These are phyloP conservation scores for Paramisgurnus dabryanus DNA, from an alignment of 2,113 vertebrate species.

Conservation along the genomic window DNA sequence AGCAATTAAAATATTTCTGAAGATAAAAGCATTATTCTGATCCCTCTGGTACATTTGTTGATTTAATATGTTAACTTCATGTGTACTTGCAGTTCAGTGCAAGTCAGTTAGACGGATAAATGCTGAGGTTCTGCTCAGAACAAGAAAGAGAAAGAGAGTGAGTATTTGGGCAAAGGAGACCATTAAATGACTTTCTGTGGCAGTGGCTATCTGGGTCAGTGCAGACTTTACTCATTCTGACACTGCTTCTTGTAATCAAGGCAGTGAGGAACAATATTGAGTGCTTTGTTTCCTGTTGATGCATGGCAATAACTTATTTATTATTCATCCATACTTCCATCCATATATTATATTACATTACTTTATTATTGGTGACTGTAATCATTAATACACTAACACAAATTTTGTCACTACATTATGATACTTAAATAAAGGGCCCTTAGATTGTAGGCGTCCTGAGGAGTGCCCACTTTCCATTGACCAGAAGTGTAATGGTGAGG, in stretches of 20 bases:
- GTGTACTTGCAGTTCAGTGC: background rate
- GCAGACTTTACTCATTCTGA: conserved; percentile 22
- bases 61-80: conserved; percentile 1
- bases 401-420: background rate
- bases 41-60: background rate
- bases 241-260: conserved; percentile 31
- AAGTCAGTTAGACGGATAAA: background rate
- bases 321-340: background rate
- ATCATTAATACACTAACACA: background rate
- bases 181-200: conserved; percentile 11
- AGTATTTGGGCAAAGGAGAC: conserved; percentile 18
- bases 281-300: background rate
- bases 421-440: background rate
- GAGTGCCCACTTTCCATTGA: too few relatives aligned
- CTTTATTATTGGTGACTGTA: background rate
- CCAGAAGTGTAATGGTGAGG: too few relatives aligned
- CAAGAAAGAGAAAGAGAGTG: conserved; percentile 5
- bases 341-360: too few relatives aligned
- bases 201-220: conserved; percentile 26
- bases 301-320: background rate
- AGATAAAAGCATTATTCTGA: conserved; percentile 2
- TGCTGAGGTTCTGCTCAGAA: background rate
- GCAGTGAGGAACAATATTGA: background rate
- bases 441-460: background rate
- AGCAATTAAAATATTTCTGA: background rate